Base-by-base conservation (phyloP, 2,113 vertebrate species). In the Colaptes auratus region DNA sequence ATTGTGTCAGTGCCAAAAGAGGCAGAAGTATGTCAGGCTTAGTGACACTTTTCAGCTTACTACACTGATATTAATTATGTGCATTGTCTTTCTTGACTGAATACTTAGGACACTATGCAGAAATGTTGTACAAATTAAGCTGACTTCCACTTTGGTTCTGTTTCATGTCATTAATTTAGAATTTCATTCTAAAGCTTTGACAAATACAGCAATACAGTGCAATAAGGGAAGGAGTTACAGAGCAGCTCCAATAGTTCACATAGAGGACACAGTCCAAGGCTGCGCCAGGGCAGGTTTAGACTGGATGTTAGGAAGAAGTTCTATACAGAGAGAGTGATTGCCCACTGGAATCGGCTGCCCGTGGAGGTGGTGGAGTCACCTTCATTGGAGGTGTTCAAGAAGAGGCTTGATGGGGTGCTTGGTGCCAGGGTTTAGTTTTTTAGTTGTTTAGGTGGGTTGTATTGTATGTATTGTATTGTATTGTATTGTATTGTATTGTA, bases 41-140 rank as follows among this genome's bases (percentile, higher is more conserved):
- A 58, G n/a, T 36, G 67, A 94, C n/a, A 65, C 88, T 95, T 89
- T 83, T 86, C 58, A 72, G 56, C 20, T 91, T 74, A 77, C 23
- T 80, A 87, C 50, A 56, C 25, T 56, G 72, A 56, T 60, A 86
- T 23, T 79, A 71, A 82, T 82, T 67, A 88, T 12, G 15, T 61
- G 19, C 31, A 44, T 24, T 67, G 56, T 69, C 76, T 84, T 77
- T 86, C 69, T 67, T 72, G 53, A 71, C 31, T 79, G 44, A 65
- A 74, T 66, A 71, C 36, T 73, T 71, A 78, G 58, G 31, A 67
- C 44, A 31, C 10, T 23, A 52, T 18, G 46, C 65, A 83, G 75
- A 90, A 95, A 42, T 23, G 5, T 46, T 88, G 61, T 36, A 80
- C 5, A 73, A 81, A 90, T 79, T 72, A 39, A 86, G 70, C 69